Percentiles rank a stretch among this genome's conserved stretches.
These are phyloP conservation scores for Chrysodeixis includens DNA, from an alignment of 2,888 invertebrate species.

Conservation along the genomic window DNA sequence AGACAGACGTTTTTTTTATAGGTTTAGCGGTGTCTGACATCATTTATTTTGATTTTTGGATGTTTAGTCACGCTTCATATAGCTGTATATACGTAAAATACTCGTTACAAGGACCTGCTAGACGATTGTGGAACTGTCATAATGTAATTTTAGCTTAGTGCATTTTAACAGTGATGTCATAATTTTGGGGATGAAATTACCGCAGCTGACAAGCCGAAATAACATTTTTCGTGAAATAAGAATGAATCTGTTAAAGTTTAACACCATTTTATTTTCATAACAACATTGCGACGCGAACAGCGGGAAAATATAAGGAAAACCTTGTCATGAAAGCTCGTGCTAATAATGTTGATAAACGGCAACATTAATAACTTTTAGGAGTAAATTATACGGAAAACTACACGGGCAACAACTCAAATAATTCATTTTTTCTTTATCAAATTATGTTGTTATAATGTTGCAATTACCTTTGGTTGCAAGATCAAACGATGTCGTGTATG, in stretches of 20 bases:
- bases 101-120: too few species aligned
- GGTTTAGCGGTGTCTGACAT: background rate
- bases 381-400: constrained; percentile 19
- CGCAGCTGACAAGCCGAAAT: too few species aligned
- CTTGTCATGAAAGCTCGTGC: constrained; percentile 2
- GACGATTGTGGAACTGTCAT: too few species aligned
- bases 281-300: constrained; percentile 7
- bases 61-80: background rate
- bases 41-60: background rate
- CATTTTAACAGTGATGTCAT: too few species aligned
- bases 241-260: constrained; percentile 36
- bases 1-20: constrained; percentile 18
- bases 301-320: constrained; percentile 35
- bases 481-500: background rate
- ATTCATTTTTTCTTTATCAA: constrained; percentile 8
- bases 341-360: constrained; percentile 41
- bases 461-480: background rate
- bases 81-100: background rate
- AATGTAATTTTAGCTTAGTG: too few species aligned
- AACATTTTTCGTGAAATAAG: background rate
- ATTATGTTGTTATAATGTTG: background rate
- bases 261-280: constrained; percentile 32
- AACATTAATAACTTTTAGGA: constrained; percentile 32
- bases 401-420: constrained; percentile 13
- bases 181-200: too few species aligned